Evolutionary conservation across 2,113 vertebrate genomes (phyloP).

Genomic region (Leucopsar rothschildi): DNA sequence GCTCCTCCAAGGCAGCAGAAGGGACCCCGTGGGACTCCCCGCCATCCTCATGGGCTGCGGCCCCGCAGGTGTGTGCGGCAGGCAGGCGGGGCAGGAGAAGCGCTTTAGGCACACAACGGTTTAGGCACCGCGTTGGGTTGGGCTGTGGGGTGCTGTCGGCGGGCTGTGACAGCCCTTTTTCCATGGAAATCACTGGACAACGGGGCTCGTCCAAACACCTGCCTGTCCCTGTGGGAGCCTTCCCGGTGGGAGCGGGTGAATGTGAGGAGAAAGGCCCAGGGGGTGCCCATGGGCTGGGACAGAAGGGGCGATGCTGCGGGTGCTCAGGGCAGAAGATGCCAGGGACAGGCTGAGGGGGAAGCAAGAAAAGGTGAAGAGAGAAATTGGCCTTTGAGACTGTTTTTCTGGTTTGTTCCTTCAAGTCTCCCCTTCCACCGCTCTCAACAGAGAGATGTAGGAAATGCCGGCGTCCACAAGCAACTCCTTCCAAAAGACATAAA

Average conservation of each 20-base stretch:
- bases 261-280: background rate
- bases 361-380: background rate
- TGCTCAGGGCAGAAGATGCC: background rate
- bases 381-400: background rate
- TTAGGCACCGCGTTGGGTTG: fast-evolving
- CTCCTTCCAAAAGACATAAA: background rate
- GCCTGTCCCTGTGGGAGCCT: background rate
- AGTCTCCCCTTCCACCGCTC: background rate
- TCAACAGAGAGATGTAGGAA: background rate
- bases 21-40: background rate
- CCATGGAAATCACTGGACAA: background rate
- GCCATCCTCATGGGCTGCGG: background rate
- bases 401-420: background rate
- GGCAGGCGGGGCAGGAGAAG: background rate
- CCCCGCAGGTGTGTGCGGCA: background rate
- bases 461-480: background rate
- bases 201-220: background rate
- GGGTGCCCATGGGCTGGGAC: background rate
- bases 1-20: background rate
- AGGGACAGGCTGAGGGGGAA: background rate
- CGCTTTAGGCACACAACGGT: fast-evolving
- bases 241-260: background rate
- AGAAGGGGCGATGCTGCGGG: background rate
- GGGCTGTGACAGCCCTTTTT: background rate
- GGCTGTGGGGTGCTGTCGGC: background rate